These are phyloP conservation scores for Axinella damicornis DNA, from an alignment of 37 sponge, comb jelly and placozoan genomes.

Conservation along the genomic window DNA sequence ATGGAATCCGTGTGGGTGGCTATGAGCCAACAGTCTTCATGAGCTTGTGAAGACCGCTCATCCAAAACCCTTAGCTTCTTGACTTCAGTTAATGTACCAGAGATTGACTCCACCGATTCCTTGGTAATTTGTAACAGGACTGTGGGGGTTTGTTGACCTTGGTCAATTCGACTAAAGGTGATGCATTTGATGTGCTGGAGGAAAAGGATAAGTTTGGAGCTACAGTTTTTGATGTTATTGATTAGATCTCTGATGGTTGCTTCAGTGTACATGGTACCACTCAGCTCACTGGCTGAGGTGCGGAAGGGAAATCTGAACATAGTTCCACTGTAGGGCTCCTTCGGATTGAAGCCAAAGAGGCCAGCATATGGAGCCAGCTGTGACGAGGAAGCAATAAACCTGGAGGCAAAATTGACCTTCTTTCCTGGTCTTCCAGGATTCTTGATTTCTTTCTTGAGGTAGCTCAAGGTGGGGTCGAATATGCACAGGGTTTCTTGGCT, in stretches of 20 bases:
- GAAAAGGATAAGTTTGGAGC: slow-evolving; percentile 64
- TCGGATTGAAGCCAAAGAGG: slow-evolving; percentile 46
- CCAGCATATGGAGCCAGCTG: slow-evolving; percentile 66
- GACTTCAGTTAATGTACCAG: too few relatives aligned
- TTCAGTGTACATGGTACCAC: slow-evolving; percentile 19
- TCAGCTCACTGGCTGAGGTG: slow-evolving; percentile 60
- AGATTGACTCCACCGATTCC: too few relatives aligned
- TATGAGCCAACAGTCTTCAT: slow-evolving; percentile 11
- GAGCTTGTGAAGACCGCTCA: too few relatives aligned
- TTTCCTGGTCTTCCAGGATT: slow-evolving; percentile 60
- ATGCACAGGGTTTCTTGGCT: slow-evolving; percentile 59
- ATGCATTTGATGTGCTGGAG: slow-evolving; percentile 54
- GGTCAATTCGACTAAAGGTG: slow-evolving; percentile 20
- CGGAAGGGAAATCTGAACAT: slow-evolving; percentile 85
- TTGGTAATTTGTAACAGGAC: slow-evolving; percentile 7
- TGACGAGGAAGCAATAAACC: slow-evolving; percentile 12
- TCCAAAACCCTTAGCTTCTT: too few relatives aligned
- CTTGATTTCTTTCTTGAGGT: slow-evolving; percentile 41
- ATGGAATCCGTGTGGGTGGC: background rate
- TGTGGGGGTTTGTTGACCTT: background rate
- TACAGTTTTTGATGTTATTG: background rate
- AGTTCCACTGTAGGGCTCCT: slow-evolving; percentile 47
- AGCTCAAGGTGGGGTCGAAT: slow-evolving; percentile 72
- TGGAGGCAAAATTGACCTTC: slow-evolving; percentile 26
- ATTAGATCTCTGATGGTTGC: slow-evolving; percentile 18